Base-by-base conservation (phyloP, 2,113 vertebrate genomes). In the Nymphicus hollandicus region DNA sequence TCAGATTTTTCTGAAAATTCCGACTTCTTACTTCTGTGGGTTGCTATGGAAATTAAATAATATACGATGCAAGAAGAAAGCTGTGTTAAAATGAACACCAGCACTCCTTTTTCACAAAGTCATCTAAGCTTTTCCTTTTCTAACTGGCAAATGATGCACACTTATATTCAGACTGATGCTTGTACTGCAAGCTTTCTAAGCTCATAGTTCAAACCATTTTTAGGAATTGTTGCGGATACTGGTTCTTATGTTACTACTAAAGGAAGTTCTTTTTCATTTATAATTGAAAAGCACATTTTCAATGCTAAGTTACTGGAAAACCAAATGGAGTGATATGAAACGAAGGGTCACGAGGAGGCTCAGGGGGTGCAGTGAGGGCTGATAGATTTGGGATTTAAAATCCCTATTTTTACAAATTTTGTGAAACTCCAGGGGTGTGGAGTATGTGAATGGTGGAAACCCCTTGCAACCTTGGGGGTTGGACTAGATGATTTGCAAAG, bases 11-110 rank as follows among this genome's bases (percentile, higher is more conserved):
- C 28, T 55, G 52, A 86, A 95, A 92, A 37, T 64, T 28, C 4
- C 88, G 35, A 2, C 5, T 76, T 85, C 66, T 74, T 82, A 4
- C 22, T 89, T 19, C 52, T 52, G 16, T 74, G 47, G 49, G 39
- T 91, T 95, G 52, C 69, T 86, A 27, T 88, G 60, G 91, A 84
- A 88, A 93, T 96, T 91, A 77, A 96, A 73, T 96, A 86, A 76
- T 89, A 89, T n/a, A 92, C 6, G 18, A 71, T 81, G 23, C 58
- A 88, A 94, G 44, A 86, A 91, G 72, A 84, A 84, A 81, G 47
- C 37, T 88, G 43, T 81, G 17, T 70, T 86, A 76, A 87, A 96
- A 88, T 17, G 11, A 65, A 55, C 43, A n/a, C 55, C 33, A 71
- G 6, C 52, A 56, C 50, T 95, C 17, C 17, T 92, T 13, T 89